Evolutionary conservation across 2,113 vertebrate genomes (phyloP).

Genomic region (mouse (Mus musculus)): DNA sequence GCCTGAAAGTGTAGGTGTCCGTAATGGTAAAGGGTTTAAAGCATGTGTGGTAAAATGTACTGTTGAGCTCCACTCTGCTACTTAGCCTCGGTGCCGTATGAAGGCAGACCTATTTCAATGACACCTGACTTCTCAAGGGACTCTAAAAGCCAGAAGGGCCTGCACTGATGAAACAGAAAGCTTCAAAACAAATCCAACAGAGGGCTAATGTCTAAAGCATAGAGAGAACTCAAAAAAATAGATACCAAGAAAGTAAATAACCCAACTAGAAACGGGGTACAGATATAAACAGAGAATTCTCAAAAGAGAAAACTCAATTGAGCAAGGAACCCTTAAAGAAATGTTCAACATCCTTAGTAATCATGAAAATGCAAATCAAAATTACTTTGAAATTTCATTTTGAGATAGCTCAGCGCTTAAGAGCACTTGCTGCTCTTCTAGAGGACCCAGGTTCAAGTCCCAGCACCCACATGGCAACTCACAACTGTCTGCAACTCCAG

Average conservation of each 20-base stretch:
- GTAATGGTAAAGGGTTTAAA: background rate
- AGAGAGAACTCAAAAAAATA: background rate
- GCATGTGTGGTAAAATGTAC: background rate
- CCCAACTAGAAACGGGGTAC: background rate
- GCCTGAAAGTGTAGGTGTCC: background rate
- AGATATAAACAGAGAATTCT: background rate
- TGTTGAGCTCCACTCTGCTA: background rate
- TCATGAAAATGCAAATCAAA: background rate
- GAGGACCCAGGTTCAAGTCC: background rate
- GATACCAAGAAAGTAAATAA: background rate
- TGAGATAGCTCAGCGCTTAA: background rate
- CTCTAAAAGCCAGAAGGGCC: background rate
- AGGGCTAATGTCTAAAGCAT: background rate
- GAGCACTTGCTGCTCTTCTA: background rate
- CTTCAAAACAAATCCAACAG: background rate
- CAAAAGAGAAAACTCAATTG: background rate
- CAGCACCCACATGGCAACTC: background rate
- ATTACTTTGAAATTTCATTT: background rate
- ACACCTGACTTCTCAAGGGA: background rate
- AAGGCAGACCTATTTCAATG: background rate
- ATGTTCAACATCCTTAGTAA: background rate
- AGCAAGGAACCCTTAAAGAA: background rate
- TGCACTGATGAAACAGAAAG: background rate
- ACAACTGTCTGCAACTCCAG: background rate
- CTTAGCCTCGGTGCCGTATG: background rate